phyloP scores from a whole-genome alignment of 2,113 vertebrate species.

The Phaetusa simplex region DNA sequence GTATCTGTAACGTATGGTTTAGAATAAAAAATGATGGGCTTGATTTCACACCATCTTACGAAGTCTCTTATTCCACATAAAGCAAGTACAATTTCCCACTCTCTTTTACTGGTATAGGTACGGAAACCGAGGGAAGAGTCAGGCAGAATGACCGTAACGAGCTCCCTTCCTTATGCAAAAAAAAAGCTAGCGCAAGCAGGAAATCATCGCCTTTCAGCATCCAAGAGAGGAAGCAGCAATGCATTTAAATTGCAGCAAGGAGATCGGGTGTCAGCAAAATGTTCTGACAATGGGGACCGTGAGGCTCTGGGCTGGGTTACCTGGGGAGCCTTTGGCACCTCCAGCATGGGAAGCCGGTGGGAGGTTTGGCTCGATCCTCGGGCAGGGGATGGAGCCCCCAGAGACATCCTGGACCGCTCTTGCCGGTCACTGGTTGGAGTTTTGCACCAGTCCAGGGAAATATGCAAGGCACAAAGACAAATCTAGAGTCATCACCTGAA shows the following conservation, averaged over 20 bases:
- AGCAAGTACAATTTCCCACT: not conserved
- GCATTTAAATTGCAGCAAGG: not conserved
- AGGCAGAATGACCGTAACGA: not conserved
- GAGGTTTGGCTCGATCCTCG: not conserved
- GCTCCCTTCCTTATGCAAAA: not conserved
- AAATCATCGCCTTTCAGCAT: not conserved
- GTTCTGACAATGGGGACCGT: not conserved
- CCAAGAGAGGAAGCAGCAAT: not conserved
- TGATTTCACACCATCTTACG: not conserved
- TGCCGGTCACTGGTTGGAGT: not conserved
- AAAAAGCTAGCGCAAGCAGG: not conserved
- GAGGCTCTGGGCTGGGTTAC: not conserved
- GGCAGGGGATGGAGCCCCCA: not conserved
- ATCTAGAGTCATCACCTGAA: not conserved
- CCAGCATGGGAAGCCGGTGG: not conserved
- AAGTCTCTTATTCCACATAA: not conserved
- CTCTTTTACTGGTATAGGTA: not conserved
- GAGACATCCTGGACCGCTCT: not conserved
- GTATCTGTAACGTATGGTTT: not conserved
- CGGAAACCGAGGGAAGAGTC: not conserved
- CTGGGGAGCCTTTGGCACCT: not conserved
- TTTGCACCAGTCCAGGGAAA: not conserved
- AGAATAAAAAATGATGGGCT: conserved; percentile 8
- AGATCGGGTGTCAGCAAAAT: not conserved
- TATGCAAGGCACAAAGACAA: not conserved